phyloP scores from a whole-genome alignment of 2,888 invertebrate genomes.

The Gortyna flavago region DNA sequence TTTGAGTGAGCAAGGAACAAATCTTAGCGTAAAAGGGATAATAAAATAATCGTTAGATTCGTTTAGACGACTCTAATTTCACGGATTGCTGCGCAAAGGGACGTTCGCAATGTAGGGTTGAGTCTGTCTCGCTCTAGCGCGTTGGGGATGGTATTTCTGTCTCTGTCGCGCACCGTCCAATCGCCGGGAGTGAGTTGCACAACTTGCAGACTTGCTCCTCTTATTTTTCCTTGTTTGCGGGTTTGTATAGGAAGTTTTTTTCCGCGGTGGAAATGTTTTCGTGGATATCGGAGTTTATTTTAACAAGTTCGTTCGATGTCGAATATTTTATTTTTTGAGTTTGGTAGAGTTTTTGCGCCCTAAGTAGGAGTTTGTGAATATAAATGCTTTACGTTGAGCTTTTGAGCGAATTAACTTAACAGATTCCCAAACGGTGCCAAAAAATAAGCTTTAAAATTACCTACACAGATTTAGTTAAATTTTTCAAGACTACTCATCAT shows the following conservation, averaged over 20 bases:
- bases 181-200: constrained; percentile 76
- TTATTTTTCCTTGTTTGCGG: constrained; percentile 85
- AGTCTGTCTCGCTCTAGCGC: constrained; percentile 73
- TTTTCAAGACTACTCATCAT: background rate
- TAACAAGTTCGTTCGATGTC: constrained; percentile 51
- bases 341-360: constrained; percentile 27
- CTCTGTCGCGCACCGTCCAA: constrained; percentile 80
- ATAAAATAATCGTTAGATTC: constrained; percentile 91
- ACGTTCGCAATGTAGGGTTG: constrained; percentile 79
- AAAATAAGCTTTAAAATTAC: too few species aligned
- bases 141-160: constrained; percentile 57
- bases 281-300: constrained; percentile 64
- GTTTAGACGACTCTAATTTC: constrained; percentile 90
- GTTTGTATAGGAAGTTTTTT: constrained; percentile 76
- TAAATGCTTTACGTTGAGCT: background rate
- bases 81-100: constrained; percentile 89
- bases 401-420: background rate
- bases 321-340: constrained; percentile 52
- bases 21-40: constrained; percentile 90
- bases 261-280: constrained; percentile 65
- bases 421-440: background rate
- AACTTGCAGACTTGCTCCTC: constrained; percentile 75
- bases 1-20: constrained; percentile 90
- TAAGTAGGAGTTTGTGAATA: background rate
- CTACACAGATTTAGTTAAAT: background rate